Conservation (phyloP, 53 echinoderm and acorn worm genomes). For the Echinometra lucunter region DNA sequence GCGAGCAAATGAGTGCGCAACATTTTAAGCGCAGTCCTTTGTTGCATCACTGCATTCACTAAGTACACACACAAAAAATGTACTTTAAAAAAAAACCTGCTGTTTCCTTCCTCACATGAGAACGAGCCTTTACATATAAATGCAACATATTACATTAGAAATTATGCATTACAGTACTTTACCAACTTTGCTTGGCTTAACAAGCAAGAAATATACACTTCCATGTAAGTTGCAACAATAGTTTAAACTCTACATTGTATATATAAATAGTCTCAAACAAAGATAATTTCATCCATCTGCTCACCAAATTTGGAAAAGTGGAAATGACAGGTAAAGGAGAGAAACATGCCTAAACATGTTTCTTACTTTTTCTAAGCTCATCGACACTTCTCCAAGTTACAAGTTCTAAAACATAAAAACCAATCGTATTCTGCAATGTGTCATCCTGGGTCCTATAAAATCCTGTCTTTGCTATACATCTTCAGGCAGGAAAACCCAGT, state of each 20-base stretch:
- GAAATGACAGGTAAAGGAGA: not conserved
- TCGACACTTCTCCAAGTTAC: not conserved
- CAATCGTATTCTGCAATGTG: not conserved
- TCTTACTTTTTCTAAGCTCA: not conserved
- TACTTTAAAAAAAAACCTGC: too few relatives aligned
- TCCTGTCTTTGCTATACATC: not conserved
- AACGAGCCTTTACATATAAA: too few relatives aligned
- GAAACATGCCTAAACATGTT: not conserved
- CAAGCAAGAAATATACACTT: slow-evolving; percentile 38
- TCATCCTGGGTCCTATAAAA: not conserved
- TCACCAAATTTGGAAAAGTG: not conserved
- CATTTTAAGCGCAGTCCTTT: too few relatives aligned
- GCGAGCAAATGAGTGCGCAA: too few relatives aligned
- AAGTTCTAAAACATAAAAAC: not conserved
- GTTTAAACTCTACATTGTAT: slow-evolving; percentile 18
- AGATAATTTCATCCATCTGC: not conserved
- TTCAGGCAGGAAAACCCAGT: slow-evolving; percentile 20
- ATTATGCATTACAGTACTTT: not conserved
- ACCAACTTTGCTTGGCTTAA: not conserved
- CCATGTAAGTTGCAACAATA: too few relatives aligned
- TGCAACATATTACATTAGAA: not conserved
- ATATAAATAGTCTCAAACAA: slow-evolving; percentile 11
- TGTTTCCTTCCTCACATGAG: too few relatives aligned
- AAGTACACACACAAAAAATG: too few relatives aligned
- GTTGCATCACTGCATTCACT: too few relatives aligned